Evolutionary conservation across 2,888 invertebrate genomes (phyloP).

Genomic region (Celastrina argiolus): DNA sequence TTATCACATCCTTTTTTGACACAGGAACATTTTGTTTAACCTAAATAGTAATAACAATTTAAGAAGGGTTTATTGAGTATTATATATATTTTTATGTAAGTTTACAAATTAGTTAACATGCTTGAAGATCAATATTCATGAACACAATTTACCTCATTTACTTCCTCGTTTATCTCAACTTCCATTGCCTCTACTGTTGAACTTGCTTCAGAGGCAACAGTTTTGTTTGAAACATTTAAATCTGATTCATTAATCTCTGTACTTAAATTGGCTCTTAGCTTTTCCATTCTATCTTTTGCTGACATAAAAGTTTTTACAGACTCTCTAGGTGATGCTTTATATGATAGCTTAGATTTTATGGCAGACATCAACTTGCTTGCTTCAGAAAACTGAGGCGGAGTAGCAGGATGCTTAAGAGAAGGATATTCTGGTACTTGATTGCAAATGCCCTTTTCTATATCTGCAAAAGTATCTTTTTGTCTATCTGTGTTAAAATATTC

Average conservation of each 20-base stretch:
- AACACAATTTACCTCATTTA: constrained; percentile 56
- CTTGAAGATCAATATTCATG: no score
- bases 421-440: constrained; percentile 66
- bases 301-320: constrained; percentile 40
- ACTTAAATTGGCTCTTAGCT: constrained; percentile 45
- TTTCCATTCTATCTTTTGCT: constrained; percentile 55
- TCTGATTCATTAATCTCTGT: constrained; percentile 37
- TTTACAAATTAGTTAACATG: no score
- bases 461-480: constrained; percentile 65
- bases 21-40: constrained; percentile 40
- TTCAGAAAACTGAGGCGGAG: constrained; percentile 69
- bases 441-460: constrained; percentile 65
- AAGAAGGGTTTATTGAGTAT: no score
- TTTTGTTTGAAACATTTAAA: constrained; percentile 10
- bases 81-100: no score
- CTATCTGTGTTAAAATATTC: constrained; percentile 54
- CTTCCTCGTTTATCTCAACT: constrained; percentile 43
- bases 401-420: constrained; percentile 62
- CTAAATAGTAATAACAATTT: constrained; percentile 46
- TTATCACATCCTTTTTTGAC: constrained; percentile 41
- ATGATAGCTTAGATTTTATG: constrained; percentile 63
- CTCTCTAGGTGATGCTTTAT: constrained; percentile 48
- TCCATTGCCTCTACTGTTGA: constrained; percentile 56
- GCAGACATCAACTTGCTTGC: constrained; percentile 67
- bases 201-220: not conserved